These are phyloP conservation scores for Agrotis ipsilon DNA, from an alignment of 2,888 invertebrate genomes.

Conservation along the genomic window DNA sequence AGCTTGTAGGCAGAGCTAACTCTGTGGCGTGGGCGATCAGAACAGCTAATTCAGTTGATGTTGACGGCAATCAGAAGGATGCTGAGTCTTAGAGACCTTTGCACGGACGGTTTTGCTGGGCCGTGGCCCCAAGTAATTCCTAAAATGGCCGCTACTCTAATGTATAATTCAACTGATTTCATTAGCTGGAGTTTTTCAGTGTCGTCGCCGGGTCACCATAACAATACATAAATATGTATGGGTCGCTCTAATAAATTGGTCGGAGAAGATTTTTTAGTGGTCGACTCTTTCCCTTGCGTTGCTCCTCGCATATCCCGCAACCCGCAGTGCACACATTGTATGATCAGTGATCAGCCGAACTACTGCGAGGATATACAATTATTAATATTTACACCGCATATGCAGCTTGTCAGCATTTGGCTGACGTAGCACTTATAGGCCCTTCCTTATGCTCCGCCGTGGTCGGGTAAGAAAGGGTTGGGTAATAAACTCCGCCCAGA, in stretches of 20 bases:
- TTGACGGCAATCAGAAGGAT: slow-evolving; percentile 35
- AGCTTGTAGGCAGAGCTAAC: slow-evolving; percentile 3
- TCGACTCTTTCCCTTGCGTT: slow-evolving; percentile 29
- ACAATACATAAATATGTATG: slow-evolving; percentile 86
- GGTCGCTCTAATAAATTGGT: slow-evolving; percentile 83
- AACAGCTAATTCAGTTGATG: slow-evolving; percentile 40
- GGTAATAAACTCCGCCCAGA: too few species aligned
- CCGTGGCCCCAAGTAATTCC: slow-evolving; percentile 73
- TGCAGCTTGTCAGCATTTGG: background rate
- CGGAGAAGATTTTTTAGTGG: slow-evolving; percentile 69
- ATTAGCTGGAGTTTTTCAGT: slow-evolving; percentile 85
- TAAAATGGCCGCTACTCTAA: slow-evolving; percentile 81
- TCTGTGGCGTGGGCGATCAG: slow-evolving; percentile 13
- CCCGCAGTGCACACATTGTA: background rate
- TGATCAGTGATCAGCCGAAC: slow-evolving; percentile 14
- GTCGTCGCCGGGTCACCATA: slow-evolving; percentile 74
- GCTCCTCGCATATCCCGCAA: background rate
- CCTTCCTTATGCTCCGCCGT: too few species aligned
- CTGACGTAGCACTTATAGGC: background rate
- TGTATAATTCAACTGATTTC: slow-evolving; percentile 88
- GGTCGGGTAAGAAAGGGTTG: too few species aligned
- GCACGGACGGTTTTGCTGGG: slow-evolving; percentile 67
- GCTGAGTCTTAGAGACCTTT: slow-evolving; percentile 16
- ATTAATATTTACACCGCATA: background rate
- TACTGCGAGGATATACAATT: too few species aligned